These are phyloP conservation scores for Phaetusa simplex DNA, from an alignment of 2,113 vertebrate genomes.

Conservation along the genomic window DNA sequence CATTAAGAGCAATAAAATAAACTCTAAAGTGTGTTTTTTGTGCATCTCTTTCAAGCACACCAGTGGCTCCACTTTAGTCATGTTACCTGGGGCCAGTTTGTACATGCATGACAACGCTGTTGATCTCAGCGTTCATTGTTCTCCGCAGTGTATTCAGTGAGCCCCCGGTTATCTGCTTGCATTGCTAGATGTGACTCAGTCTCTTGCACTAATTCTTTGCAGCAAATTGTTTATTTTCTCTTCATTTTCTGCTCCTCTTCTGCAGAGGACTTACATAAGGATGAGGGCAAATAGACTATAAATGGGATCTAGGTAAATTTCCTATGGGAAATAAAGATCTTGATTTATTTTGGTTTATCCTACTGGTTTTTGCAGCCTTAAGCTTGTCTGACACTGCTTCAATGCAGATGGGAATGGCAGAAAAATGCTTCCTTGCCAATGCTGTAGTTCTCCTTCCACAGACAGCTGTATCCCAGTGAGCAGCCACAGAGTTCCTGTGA, in stretches of 20 bases:
- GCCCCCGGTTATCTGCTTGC: neutral
- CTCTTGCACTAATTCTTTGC: slow-evolving; percentile 3
- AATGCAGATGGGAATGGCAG: neutral
- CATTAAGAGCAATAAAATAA: slow-evolving; percentile 43
- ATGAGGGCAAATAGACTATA: slow-evolving; percentile 5
- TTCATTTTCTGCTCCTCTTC: neutral
- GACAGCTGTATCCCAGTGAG: neutral
- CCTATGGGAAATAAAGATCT: slow-evolving; percentile 33
- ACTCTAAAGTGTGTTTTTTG: neutral
- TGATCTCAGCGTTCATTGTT: neutral
- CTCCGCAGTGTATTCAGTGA: neutral
- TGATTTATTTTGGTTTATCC: slow-evolving; percentile 3
- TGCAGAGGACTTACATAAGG: slow-evolving; percentile 16
- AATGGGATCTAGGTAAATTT: slow-evolving; percentile 28
- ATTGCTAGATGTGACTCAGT: slow-evolving; percentile 1
- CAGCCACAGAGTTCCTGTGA: neutral
- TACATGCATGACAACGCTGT: neutral
- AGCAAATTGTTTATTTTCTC: slow-evolving; percentile 23
- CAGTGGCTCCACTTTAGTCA: neutral
- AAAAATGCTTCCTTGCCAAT: neutral
- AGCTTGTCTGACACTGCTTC: neutral
- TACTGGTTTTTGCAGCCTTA: neutral
- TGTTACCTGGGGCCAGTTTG: neutral
- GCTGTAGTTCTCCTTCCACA: neutral
- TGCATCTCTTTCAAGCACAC: neutral